phyloP scores from a whole-genome alignment of 1,140 invertebrate species.

The Thaumetopoea pityocampa region DNA sequence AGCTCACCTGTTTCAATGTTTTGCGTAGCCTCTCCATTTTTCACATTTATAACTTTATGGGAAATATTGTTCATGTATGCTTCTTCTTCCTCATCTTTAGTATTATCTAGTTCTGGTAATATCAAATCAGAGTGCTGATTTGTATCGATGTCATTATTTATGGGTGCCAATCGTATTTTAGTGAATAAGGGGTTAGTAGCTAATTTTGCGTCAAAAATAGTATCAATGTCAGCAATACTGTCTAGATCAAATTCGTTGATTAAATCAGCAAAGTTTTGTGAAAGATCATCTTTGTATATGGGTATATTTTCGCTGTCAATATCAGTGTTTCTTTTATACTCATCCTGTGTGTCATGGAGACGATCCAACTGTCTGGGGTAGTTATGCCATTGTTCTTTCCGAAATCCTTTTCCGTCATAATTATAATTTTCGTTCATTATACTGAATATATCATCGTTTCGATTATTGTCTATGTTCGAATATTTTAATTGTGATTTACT shows the following conservation, averaged over 20 bases:
- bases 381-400: slow-evolving; percentile 65
- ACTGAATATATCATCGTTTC: slow-evolving; percentile 25
- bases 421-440: slow-evolving; percentile 35
- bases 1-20: slow-evolving; percentile 26
- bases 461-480: slow-evolving; percentile 29
- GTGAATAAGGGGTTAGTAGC: slow-evolving; percentile 49
- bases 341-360: slow-evolving; percentile 41
- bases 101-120: slow-evolving; percentile 24
- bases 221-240: slow-evolving; percentile 18
- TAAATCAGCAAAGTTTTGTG: slow-evolving; percentile 22
- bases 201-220: slow-evolving; percentile 29
- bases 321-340: slow-evolving; percentile 27
- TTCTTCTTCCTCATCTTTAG: slow-evolving; percentile 30
- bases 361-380: slow-evolving; percentile 61
- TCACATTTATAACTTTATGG: slow-evolving; percentile 33
- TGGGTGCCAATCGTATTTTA: slow-evolving; percentile 55
- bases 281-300: slow-evolving; percentile 12
- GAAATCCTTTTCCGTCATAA: slow-evolving; percentile 44
- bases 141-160: slow-evolving; percentile 39
- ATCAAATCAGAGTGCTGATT: slow-evolving; percentile 25
- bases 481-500: slow-evolving; percentile 23
- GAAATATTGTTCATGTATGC: slow-evolving; percentile 30
- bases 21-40: slow-evolving; percentile 31
- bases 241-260: slow-evolving; percentile 30
- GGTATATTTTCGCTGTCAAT: slow-evolving; percentile 20